Evolutionary conservation across 2,888 invertebrate species (phyloP), one percentile per base, ranked within the genome.

Genomic region (Nebria brevicollis): DNA sequence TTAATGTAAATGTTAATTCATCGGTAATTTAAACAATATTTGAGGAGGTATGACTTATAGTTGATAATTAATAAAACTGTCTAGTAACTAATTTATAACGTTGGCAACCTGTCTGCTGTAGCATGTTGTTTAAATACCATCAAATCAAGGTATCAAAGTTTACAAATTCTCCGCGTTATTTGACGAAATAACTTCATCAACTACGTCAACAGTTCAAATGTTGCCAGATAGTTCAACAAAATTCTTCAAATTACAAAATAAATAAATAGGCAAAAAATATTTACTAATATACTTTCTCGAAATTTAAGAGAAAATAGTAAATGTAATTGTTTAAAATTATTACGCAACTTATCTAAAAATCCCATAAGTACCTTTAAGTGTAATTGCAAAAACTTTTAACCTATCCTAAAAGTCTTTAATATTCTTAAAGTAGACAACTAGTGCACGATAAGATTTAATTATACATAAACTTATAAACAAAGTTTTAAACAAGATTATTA

Each of bases 141-240:
- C 76, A 76, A 68, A 26, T 76, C 68, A 66, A 76, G 76, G 76
- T 76, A 76, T 15, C 68, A 41, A 76, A 76, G 76, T 75, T 75
- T 41, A 65, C 65, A 76, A 76, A 76, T 76, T 76, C 76, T 20
- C 76, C 66, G 42, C 76, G 76, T 76, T 76, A 41, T 54, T 73
- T 73, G 75, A 75, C 64, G 43, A 75, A 75, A 75, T 76, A 68
- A 68, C 76, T 66, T 54, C 42, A 76, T 41, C 76, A 42, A 68
- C 66, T 68, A 68, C 41, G 68, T 76, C 54, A 68, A 68, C 26
- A 76, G 68, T 66, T 68, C 68, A 54, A 54, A 54, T 54, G 54
- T 54, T 54, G 54, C 54, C 54, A 54, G 54, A 54, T 54, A 54
- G 54, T 54, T 54, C 54, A 8, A 8, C 13, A 54, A 13, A 8